A percentile compares a stretch with the other conserved stretches of the same genome.
Evolutionary conservation across 1,140 invertebrate species (phyloP).

Genomic region (Plectrocnemia conspersa): DNA sequence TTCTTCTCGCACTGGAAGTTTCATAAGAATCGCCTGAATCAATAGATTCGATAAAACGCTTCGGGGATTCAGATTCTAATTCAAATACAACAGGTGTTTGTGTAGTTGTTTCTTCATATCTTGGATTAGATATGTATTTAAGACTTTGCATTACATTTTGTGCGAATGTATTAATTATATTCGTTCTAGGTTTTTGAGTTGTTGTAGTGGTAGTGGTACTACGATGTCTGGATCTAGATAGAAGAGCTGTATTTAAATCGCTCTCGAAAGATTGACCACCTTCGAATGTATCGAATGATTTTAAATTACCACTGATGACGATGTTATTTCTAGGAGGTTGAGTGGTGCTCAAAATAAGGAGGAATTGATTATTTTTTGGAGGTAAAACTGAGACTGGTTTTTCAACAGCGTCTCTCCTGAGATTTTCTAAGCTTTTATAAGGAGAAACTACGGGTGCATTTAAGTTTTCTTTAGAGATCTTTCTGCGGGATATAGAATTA

Average conservation of each 20-base stretch:
- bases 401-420: slow-evolving; percentile 34
- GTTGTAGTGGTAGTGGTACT: background rate
- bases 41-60: background rate
- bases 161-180: slow-evolving; percentile 15
- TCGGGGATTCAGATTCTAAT: background rate
- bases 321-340: slow-evolving; percentile 20
- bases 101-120: background rate
- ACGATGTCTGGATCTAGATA: too few species aligned
- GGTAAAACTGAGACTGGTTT: slow-evolving; percentile 7
- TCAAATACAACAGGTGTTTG: background rate
- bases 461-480: slow-evolving; percentile 26
- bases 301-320: slow-evolving; percentile 13
- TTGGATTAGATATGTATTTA: slow-evolving; percentile 11
- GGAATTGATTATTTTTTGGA: slow-evolving; percentile 26
- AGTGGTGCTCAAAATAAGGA: slow-evolving; percentile 17
- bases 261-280: slow-evolving; percentile 4
- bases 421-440: slow-evolving; percentile 43
- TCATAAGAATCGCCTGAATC: slow-evolving; percentile 1
- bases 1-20: slow-evolving; percentile 13
- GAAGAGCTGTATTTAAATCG: too few species aligned
- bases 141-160: slow-evolving; percentile 22
- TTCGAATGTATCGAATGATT: slow-evolving; percentile 16
- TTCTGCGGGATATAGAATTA: slow-evolving; percentile 28
- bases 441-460: slow-evolving; percentile 40
- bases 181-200: background rate